Evolutionary conservation across 2,113 vertebrate genomes (phyloP).

Genomic region (Notechis scutatus): DNA sequence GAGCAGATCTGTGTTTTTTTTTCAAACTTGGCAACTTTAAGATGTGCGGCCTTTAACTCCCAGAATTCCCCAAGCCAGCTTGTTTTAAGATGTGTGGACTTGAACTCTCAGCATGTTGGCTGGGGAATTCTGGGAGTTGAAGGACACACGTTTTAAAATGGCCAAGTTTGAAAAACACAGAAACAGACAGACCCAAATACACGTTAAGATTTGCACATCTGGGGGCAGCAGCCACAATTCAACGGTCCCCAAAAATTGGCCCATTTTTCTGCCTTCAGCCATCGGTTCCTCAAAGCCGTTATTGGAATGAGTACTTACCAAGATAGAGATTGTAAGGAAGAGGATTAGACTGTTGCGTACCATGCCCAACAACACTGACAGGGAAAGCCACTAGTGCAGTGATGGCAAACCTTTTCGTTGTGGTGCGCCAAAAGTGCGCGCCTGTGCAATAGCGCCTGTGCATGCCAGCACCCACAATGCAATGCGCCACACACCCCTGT

Average conservation of each 20-base stretch:
- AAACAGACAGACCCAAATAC: neutral
- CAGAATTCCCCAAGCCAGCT: neutral
- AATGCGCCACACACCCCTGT: no score
- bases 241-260: neutral
- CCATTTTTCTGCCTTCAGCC: neutral
- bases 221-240: neutral
- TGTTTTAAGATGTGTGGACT: neutral
- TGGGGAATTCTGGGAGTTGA: neutral
- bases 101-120: neutral
- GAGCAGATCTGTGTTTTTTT: neutral
- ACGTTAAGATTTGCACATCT: neutral
- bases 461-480: no score
- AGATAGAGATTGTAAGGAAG: neutral
- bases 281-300: neutral
- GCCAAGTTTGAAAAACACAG: neutral
- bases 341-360: neutral
- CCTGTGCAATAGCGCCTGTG: no score
- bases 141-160: neutral
- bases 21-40: neutral
- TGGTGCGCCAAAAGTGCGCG: no score
- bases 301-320: neutral
- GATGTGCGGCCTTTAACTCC: neutral
- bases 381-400: neutral
- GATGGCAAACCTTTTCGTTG: no score
- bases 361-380: neutral